Evolutionary conservation across 2,888 invertebrate genomes (phyloP), one percentile per base, ranked within the genome.

Genomic region (Nomada fabriciana): DNA sequence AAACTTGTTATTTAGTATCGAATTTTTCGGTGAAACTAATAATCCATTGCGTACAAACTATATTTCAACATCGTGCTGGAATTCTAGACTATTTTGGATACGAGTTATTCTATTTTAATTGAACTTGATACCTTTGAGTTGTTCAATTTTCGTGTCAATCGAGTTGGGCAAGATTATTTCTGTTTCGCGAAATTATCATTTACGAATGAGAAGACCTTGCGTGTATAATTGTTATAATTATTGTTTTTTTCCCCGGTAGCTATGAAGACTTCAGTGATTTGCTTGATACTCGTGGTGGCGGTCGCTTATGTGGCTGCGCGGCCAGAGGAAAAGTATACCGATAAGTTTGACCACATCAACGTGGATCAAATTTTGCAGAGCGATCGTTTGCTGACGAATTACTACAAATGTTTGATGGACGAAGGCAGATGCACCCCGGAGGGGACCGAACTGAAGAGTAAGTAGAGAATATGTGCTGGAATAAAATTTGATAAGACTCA

Each of bases 391-490:
- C 91, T 97, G 1, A 93, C 94, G 20, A 96, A 95, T 36, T 97
- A 97, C 88, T 92, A 95, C 59, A 95, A 96, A 72, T 97, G 97
- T 88, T 88, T 97, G 60, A 91, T 97, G 89, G 95, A 95, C 0
- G 94, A 94, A 77, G 96, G 95, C 11, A 95, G 95, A 42, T 97
- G 97, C 91, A 96, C 95, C 1, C 94, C 96, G 7, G 97, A 97
- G 88, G 97, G 95, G 72, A 95, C 95, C 86, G 96, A 96, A 93
- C 93, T 97, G 0, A 97, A 96, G 94, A 95, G 97, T 97, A 92
- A 95, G 95, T 67, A 43, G 3, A 50, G 23, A 0, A 1, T 9
- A 5, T 29, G 0, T 2, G 25, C 23, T 20, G 52, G n/a, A 53
- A n/a, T 18, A 53, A 18, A 15, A 18, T 15, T n/a, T n/a, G 52